Evolutionary conservation across 2,797 vertebrate genomes (phyloP), one percentile per base, ranked within the genome.

Genomic region (Pampus argenteus): DNA sequence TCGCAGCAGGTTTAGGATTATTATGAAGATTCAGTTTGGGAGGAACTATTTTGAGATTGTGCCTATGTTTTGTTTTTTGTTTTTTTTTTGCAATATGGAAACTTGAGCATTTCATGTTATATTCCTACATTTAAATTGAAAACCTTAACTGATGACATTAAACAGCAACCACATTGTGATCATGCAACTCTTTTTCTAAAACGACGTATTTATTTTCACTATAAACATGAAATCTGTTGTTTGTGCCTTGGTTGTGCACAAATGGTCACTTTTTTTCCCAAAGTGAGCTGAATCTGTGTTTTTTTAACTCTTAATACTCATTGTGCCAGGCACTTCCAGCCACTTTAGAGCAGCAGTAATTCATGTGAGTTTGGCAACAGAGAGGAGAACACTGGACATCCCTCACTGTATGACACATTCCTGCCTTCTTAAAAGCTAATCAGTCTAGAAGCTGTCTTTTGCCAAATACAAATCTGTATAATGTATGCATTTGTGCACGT

Each of bases 331-430:
- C 84, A 69, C 79, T 62, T 73, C 29, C 78, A 81, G 84, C 72
- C 79, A 80, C 85, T 76, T 85, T 52, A 57, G 22, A 65, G 70
- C 71, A 76, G 73, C 73, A 65, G 60, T 66, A 38, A 67, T 61
- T 87, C 68, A 48, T 47, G 54, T 69, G 54, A 25, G 44, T 52
- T 63, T 28, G 72, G 76, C 74, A 66, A 26, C 65, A 60, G 76
- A 74, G 67, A 61, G 65, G 59, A 77, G 64, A 64, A 58, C 66
- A 74, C 66, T 66, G 64, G 66, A 88, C 83, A 81, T 88, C 86
- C 81, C 86, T 86, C 76, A 60, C 55, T 59, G 38, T 67, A 47
- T 29, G 59, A 85, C 82, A 81, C 84, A 88, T 90, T 89, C 80
- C 81, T 84, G 82, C 76, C 81, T 82, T 85, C 64, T 68, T 79